Evolutionary conservation across 2,797 vertebrate species (phyloP).

Genomic region (Gambusia yucatana): DNA sequence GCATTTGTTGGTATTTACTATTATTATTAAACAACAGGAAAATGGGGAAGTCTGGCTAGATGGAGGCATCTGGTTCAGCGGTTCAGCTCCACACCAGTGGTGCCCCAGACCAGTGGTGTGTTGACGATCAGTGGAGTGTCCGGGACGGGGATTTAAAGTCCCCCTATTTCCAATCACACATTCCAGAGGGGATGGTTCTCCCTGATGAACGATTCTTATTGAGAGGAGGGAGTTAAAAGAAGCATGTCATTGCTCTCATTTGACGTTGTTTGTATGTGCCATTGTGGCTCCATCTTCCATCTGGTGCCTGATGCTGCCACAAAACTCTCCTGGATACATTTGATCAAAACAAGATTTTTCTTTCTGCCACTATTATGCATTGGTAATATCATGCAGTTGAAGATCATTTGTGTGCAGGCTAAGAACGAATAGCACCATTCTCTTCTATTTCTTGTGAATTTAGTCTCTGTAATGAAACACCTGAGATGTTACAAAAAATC

Average conservation of each 20-base stretch:
- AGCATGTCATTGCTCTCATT: slow-evolving; percentile 81
- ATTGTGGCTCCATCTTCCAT: slow-evolving; percentile 42
- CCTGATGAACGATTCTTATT: slow-evolving; percentile 82
- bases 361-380: slow-evolving; percentile 28
- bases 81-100: slow-evolving; percentile 70
- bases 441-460: slow-evolving; percentile 4
- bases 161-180: slow-evolving; percentile 79
- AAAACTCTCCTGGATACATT: slow-evolving; percentile 22
- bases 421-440: not conserved
- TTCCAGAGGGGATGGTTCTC: slow-evolving; percentile 80
- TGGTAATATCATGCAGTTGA: slow-evolving; percentile 53
- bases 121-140: slow-evolving; percentile 79
- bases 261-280: slow-evolving; percentile 60
- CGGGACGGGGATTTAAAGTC: slow-evolving; percentile 68
- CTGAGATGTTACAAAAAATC: slow-evolving; percentile 17
- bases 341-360: slow-evolving; percentile 58
- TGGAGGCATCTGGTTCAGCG: slow-evolving; percentile 63
- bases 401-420: slow-evolving; percentile 42
- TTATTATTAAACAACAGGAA: slow-evolving; percentile 74
- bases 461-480: slow-evolving; percentile 18
- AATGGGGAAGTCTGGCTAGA: slow-evolving; percentile 54
- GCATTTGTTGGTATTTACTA: slow-evolving; percentile 74
- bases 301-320: slow-evolving; percentile 29
- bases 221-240: slow-evolving; percentile 76
- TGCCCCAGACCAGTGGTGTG: slow-evolving; percentile 73